Evolutionary conservation across 2,797 vertebrate species (phyloP).

Genomic region (Hafferia zeledoni): DNA sequence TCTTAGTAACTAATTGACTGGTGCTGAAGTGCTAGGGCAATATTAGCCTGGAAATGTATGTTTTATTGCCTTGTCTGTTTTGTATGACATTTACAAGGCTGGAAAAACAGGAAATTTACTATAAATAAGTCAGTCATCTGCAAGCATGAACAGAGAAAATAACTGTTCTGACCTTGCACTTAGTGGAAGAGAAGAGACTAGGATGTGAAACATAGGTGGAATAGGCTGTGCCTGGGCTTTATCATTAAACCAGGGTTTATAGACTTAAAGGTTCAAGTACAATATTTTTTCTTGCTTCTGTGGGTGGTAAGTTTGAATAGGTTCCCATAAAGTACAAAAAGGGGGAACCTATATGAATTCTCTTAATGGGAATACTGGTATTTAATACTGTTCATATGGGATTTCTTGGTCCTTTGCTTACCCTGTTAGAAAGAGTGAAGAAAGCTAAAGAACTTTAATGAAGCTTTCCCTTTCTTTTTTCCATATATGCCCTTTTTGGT

Average conservation of each 20-base stretch:
- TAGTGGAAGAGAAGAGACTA: not conserved
- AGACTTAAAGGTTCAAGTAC: not conserved
- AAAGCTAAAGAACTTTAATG: not conserved
- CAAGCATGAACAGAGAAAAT: not conserved
- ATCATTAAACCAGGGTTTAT: not conserved
- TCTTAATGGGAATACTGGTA: not conserved
- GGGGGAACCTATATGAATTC: not conserved
- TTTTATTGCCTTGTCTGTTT: constrained; percentile 26
- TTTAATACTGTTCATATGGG: not conserved
- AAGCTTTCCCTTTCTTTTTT: not conserved
- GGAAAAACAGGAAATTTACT: constrained; percentile 39
- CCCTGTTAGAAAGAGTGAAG: not conserved
- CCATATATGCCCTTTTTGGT: not conserved
- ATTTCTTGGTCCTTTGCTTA: not conserved
- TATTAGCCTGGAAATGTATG: not conserved
- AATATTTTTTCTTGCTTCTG: not conserved
- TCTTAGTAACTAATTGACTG: not conserved
- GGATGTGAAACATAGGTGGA: not conserved
- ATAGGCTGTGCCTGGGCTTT: not conserved
- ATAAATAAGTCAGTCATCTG: not conserved
- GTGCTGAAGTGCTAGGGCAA: not conserved
- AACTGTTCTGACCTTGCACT: not conserved
- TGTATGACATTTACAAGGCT: constrained; percentile 27
- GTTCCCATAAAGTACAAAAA: not conserved
- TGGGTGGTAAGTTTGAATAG: not conserved